A percentile compares a stretch with the other conserved stretches of the same genome.
Conservation (phyloP, 2,797 vertebrate species). For the Acipenser oxyrinchus region DNA sequence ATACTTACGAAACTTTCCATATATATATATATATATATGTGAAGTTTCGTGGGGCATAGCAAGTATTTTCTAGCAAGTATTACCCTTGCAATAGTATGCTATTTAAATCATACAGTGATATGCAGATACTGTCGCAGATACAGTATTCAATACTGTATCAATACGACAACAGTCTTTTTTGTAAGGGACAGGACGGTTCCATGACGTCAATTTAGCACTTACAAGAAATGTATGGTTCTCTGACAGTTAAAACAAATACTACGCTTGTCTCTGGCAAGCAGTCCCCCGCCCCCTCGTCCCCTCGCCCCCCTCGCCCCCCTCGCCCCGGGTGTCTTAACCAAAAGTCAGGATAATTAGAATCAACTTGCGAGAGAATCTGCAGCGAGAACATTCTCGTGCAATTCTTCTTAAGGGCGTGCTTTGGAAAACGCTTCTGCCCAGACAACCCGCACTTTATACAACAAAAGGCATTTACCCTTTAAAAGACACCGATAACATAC, state of each 20-base stretch:
- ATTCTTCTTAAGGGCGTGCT: neutral
- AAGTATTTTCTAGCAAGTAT: conserved; percentile 31
- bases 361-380: conserved; percentile 33
- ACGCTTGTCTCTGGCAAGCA: conserved; percentile 6
- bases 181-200: neutral
- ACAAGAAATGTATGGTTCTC: neutral
- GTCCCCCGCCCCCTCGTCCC: conserved; percentile 50
- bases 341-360: conserved; percentile 37
- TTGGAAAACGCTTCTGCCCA: too few species aligned
- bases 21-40: conserved; percentile 10
- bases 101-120: conserved; percentile 9
- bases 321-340: conserved; percentile 20
- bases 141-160: neutral
- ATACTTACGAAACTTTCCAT: conserved; percentile 21
- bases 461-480: neutral
- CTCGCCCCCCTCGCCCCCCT: conserved; percentile 54
- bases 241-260: neutral
- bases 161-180: neutral
- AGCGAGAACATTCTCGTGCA: conserved; percentile 29
- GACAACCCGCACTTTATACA: neutral
- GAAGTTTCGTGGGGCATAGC: conserved; percentile 35
- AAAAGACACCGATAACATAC: neutral
- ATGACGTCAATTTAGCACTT: neutral
- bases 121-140: conserved; percentile 29
- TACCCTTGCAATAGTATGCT: conserved; percentile 13